Base-by-base conservation (phyloP, 2,888 invertebrate genomes). In the Didymodactylos carnosus region DNA sequence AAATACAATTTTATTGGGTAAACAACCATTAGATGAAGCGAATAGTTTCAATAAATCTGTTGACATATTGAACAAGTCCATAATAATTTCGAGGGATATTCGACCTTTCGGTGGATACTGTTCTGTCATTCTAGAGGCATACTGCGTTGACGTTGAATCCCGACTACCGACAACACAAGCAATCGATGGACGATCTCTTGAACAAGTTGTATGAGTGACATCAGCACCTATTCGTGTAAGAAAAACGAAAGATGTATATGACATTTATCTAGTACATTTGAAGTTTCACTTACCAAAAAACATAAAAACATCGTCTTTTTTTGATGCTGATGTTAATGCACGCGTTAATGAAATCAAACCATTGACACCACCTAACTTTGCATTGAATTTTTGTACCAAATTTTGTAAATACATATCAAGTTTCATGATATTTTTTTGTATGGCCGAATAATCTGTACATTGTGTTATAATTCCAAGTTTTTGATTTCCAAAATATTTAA, bases 371-470 rank as follows among this genome's bases (percentile, higher is more conserved):
- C 62, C 62, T 11, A 62, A 35, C 35, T 62, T 62, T 19, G 62
- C 62, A n/a, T 62, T 62, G 10, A 62, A 62, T 62, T 62, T 62
- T 62, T 62, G 62, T 35, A 62, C 62, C 29, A 62, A 35, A 62
- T 62, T 62, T 62, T 62, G 62, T n/a, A 62, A 35, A 62, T 62
- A 62, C 62, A 62, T 62, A 62, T 62, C 62, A 62, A 62, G 62
- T 62, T 62, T 62, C 19, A 35, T 62, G 62, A 62, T 62, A 62
- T 62, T 62, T 3, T 62, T 62, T 29, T 29, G 35, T 35, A 62
- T 62, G 35, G 62, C 62, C 29, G 35, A 29, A 19, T 35, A 62
- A 62, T 62, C 62, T 35, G 62, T 62, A 35, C 62, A 62, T 29
- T 62, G 62, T 10, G 62, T 62, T n/a, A 62, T n/a, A 19, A 62